phyloP scores from a whole-genome alignment of 1,140 invertebrate genomes.

The Pseudomyrmex cubaensis region DNA sequence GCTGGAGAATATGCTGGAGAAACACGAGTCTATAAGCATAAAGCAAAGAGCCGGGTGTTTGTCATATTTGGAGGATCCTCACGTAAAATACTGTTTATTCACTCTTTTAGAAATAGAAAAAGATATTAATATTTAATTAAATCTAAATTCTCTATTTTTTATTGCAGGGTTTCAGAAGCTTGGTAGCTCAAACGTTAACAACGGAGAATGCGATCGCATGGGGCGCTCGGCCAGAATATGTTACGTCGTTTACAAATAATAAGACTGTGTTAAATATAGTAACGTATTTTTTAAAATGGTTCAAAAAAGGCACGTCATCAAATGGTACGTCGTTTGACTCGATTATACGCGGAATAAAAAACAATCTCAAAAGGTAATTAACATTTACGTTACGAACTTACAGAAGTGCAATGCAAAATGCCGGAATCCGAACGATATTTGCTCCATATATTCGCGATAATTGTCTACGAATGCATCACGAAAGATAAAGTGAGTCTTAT shows the following conservation, averaged over 20 bases:
- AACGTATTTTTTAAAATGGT: conserved; percentile 86
- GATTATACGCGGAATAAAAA: background rate
- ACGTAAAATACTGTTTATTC: conserved; percentile 80
- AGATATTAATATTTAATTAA: too few species aligned
- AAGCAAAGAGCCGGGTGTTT: conserved; percentile 96
- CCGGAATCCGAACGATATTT: conserved; percentile 86
- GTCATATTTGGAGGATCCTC: conserved; percentile 94
- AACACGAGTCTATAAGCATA: conserved; percentile 91
- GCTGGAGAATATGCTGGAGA: conserved; percentile 90
- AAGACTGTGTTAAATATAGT: conserved; percentile 88
- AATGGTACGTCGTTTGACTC: conserved; percentile 23
- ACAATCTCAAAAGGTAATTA: background rate
- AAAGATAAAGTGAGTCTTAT: conserved; percentile 93
- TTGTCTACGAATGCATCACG: conserved; percentile 94
- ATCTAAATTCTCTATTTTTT: conserved; percentile 2
- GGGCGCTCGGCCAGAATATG: conserved; percentile 87
- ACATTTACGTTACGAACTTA: conserved; percentile 4
- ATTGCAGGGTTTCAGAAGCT: conserved; percentile 90
- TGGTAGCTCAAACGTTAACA: conserved; percentile 93
- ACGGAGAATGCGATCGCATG: conserved; percentile 91
- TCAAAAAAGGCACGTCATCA: conserved; percentile 57
- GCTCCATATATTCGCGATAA: conserved; percentile 89
- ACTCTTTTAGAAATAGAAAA: background rate
- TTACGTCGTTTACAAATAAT: conserved; percentile 89
- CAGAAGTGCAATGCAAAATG: conserved; percentile 75